Evolutionary conservation across 2,888 invertebrate genomes (phyloP).

Genomic region (Cactoblastis cactorum): DNA sequence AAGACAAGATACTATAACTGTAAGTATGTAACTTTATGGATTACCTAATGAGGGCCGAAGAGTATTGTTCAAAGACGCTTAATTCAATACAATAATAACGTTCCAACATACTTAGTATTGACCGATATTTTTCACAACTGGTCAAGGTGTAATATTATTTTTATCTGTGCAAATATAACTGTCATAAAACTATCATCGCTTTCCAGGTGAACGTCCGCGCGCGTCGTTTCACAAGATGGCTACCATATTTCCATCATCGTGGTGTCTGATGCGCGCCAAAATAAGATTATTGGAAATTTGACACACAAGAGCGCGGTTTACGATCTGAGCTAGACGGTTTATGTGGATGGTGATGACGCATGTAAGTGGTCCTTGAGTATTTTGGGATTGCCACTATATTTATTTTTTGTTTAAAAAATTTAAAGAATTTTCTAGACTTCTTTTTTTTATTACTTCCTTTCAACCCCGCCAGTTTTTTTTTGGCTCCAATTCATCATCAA

Average conservation of each 20-base stretch:
- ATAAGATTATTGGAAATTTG: conserved; percentile 77
- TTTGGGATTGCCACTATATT: conserved; percentile 49
- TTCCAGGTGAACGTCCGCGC: conserved; percentile 73
- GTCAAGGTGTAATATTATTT: conserved; percentile 66
- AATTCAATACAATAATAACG: no score
- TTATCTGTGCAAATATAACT: conserved; percentile 60
- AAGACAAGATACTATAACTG: no score
- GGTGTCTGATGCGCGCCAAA: conserved; percentile 76
- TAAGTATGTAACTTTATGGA: no score
- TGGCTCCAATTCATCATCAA: no score
- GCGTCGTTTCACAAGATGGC: conserved; percentile 64
- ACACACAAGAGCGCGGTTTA: conserved; percentile 67
- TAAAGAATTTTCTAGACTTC: no score
- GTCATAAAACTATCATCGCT: conserved; percentile 69
- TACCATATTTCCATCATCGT: conserved; percentile 72
- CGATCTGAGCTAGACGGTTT: conserved; percentile 57
- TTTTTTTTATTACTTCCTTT: no score
- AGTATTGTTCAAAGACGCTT: no score
- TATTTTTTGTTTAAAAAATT: no score
- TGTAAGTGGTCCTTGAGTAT: conserved; percentile 59
- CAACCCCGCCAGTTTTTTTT: no score
- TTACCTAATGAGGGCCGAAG: no score
- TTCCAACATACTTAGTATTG: no score
- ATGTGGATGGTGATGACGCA: conserved; percentile 61
- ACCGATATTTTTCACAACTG: conserved; percentile 43